Percentiles rank a stretch among this genome's conserved stretches.
Evolutionary conservation across 2,113 vertebrate species (phyloP).

Genomic region (Callospermophilus lateralis): DNA sequence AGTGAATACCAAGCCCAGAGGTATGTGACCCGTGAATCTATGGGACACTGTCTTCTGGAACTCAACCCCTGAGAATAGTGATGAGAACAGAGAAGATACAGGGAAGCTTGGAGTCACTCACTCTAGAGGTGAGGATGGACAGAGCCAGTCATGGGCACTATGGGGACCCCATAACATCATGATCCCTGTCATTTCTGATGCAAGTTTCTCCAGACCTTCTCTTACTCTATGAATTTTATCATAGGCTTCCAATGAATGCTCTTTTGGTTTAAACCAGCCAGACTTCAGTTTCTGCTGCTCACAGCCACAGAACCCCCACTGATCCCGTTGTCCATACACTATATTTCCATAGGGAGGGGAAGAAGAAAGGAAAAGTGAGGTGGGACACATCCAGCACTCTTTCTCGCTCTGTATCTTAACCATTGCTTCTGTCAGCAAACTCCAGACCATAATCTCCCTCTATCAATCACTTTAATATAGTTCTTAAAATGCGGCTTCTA

Average conservation of each 20-base stretch:
- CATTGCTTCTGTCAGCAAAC: neutral
- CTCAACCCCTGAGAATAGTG: neutral
- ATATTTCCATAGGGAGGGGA: neutral
- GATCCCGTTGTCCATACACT: neutral
- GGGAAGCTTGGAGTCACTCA: neutral
- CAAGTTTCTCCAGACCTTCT: neutral
- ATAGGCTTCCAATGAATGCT: neutral
- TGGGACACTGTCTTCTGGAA: neutral
- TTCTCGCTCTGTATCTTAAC: neutral
- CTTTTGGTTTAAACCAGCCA: neutral
- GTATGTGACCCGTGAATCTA: neutral
- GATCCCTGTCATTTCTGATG: neutral
- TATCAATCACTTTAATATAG: neutral
- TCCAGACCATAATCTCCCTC: neutral
- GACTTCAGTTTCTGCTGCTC: neutral
- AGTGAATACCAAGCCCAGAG: neutral
- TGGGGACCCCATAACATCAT: rapidly evolving
- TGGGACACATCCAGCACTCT: neutral
- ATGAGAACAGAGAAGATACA: neutral
- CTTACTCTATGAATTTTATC: neutral
- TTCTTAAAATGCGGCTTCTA: neutral
- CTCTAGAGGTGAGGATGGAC: rapidly evolving
- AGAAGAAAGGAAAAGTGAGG: neutral
- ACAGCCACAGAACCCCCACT: neutral
- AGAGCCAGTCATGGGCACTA: too few species aligned